phyloP scores from a whole-genome alignment of 2,888 invertebrate genomes.

The Spilarctia lutea region DNA sequence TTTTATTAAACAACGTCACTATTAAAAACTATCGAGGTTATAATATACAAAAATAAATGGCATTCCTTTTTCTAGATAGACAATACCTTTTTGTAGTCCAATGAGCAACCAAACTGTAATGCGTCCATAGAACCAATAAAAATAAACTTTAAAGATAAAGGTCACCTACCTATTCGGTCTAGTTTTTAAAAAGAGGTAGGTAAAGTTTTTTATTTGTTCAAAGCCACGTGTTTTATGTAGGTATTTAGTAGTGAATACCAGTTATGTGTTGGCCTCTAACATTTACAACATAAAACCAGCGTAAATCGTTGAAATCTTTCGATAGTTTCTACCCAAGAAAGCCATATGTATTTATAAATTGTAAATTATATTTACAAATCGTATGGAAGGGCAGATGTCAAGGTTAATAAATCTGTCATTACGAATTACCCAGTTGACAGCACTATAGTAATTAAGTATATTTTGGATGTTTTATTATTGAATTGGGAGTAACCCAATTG shows the following conservation, averaged over 20 bases:
- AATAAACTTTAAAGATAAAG: neutral
- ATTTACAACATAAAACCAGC: neutral
- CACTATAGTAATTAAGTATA: no score
- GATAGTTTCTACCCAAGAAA: neutral
- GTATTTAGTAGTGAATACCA: neutral
- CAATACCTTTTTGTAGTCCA: neutral
- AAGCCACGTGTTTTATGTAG: neutral
- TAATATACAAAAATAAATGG: neutral
- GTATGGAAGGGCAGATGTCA: neutral
- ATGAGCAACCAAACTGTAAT: neutral
- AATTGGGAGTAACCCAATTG: no score
- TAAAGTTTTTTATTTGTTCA: neutral
- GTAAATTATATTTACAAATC: neutral
- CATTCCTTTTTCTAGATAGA: neutral
- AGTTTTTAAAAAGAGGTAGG: neutral
- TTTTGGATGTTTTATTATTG: no score
- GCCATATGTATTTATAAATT: neutral
- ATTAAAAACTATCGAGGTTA: neutral
- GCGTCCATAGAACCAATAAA: neutral
- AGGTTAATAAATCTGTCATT: neutral
- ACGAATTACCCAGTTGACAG: neutral
- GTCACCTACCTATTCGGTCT: neutral
- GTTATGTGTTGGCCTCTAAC: neutral
- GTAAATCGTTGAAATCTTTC: neutral
- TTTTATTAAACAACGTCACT: neutral